Conservation (phyloP, 2,113 vertebrate species). For the Dicerorhinus sumatrensis region DNA sequence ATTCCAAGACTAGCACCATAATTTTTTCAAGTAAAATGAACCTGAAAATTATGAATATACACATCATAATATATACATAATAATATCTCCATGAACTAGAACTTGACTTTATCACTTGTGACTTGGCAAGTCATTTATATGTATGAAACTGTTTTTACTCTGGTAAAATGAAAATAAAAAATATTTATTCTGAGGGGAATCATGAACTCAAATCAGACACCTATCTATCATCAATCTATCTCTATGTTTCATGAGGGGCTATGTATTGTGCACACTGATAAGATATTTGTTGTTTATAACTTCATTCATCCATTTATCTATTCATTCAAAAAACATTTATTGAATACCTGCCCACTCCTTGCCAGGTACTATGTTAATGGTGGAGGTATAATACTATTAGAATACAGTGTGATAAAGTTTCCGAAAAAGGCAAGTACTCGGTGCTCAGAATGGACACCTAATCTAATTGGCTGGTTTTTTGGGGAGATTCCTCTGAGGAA, state of each 20-base stretch:
- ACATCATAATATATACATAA: not conserved
- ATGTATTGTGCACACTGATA: not conserved
- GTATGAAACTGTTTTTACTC: not conserved
- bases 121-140: not conserved
- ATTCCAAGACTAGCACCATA: constrained; percentile 22
- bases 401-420: not conserved
- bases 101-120: not conserved
- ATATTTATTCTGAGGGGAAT: not conserved
- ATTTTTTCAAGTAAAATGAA: constrained; percentile 29
- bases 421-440: not conserved
- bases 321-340: not conserved
- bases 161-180: not conserved
- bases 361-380: not conserved
- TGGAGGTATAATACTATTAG: not conserved
- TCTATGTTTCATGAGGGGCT: not conserved
- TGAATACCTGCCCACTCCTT: not conserved
- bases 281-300: constrained; percentile 6
- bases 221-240: not conserved
- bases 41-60: constrained; percentile 7
- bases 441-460: not conserved
- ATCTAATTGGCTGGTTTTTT: not conserved
- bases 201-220: not conserved
- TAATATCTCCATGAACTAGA: not conserved
- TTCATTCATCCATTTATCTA: not conserved
- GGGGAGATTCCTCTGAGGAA: not conserved